Percentiles rank a stretch among this genome's conserved stretches.
Evolutionary conservation across 2,888 invertebrate species (phyloP).

Genomic region (Polydrusus pterygomalis): DNA sequence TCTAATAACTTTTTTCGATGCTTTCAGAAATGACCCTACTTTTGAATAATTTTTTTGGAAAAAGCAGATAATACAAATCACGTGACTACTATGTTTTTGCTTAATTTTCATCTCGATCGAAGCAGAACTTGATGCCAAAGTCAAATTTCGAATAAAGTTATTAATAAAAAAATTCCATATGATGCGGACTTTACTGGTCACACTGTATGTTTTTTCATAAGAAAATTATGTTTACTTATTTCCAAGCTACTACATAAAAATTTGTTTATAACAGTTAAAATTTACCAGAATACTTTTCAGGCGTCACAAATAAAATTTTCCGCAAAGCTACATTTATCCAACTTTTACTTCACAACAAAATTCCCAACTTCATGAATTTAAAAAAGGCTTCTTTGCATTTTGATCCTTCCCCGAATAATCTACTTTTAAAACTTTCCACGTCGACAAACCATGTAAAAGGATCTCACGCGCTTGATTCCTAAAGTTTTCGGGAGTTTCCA

Average conservation of each 20-base stretch:
- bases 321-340: conserved; percentile 37
- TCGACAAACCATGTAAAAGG: conserved; percentile 40
- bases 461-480: conserved; percentile 35
- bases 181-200: too few species aligned
- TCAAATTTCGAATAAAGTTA: too few species aligned
- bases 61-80: too few species aligned
- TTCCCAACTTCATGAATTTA: conserved; percentile 52
- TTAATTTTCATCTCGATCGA: too few species aligned
- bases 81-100: too few species aligned
- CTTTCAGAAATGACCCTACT: too few species aligned
- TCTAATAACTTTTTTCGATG: too few species aligned
- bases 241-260: background rate
- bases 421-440: conserved; percentile 42
- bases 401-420: conserved; percentile 30
- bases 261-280: background rate
- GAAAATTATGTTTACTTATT: background rate
- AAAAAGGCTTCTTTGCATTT: conserved; percentile 42
- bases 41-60: too few species aligned
- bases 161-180: too few species aligned
- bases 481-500: conserved; percentile 17
- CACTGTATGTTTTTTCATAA: too few species aligned
- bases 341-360: conserved; percentile 39
- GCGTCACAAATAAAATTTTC: conserved; percentile 19
- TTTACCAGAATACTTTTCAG: conserved; percentile 12
- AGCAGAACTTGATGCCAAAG: too few species aligned